Base-by-base conservation (phyloP, 2,888 invertebrate genomes). In the Chromoteleia sp. region DNA sequence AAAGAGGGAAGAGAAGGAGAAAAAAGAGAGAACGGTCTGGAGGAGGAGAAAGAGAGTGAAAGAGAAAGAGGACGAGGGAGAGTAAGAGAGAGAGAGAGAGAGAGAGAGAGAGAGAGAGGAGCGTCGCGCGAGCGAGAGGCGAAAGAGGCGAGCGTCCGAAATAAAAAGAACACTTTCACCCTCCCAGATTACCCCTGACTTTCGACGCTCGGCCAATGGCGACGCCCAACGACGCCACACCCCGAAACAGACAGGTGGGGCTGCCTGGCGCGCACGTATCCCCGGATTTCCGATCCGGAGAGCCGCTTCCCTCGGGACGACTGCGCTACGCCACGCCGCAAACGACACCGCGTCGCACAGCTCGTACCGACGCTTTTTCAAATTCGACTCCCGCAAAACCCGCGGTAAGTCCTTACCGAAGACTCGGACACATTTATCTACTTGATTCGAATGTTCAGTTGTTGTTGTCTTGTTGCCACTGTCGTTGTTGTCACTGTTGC, bases 191-290 rank as follows among this genome's bases (percentile, higher is more conserved):
- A 70, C 80, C 70, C 82, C 79, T 83, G 65, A 75, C 83, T 85
- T 88, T 87, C 86, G 88, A 87, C 86, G 80, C 85, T 83, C 81
- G 54, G 61, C 84, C 83, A 86, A 89, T 89, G 91, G 91, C 89
- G 91, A 91, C 91, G 90, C 91, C 91, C 90, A 88, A 86, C 86
- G 85, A 86, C 86, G 86, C 85, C 80, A 81, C 85, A 87, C 89
- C 88, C 90, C 88, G 86, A 87, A 87, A 87, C 88, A 78, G 58
- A 83, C 84, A 85, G 68, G 71, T 63, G 79, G 68, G 76, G 61
- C 77, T 75, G 78, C 75, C 61, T 50, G 77, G 75, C 83, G 85
- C 84, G 80, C 82, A 79, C 78, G 70, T 78, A 71, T 71, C 58
- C 80, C 78, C 82, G 68, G 71, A 73, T 77, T 81, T 81, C 80